phyloP scores from a whole-genome alignment of 2,113 vertebrate species.

The Mormyrus iriodes region DNA sequence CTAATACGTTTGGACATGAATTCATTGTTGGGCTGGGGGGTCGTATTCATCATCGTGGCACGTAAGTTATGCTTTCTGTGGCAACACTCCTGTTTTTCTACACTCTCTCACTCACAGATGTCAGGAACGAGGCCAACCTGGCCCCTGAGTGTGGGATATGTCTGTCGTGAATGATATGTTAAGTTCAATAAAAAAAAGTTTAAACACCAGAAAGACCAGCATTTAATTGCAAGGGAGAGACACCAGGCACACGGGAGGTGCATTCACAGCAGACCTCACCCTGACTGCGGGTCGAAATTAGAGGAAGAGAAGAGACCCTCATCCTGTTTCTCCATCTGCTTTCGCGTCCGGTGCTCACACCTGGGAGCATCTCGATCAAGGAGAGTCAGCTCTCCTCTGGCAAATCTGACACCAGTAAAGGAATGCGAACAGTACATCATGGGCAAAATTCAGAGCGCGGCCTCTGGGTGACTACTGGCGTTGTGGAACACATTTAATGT shows the following conservation, averaged over 20 bases:
- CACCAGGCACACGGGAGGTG: background rate
- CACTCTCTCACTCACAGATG: background rate
- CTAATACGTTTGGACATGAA: background rate
- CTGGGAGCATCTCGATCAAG: background rate
- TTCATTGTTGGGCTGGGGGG: background rate
- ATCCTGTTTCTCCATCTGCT: background rate
- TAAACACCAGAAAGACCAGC: background rate
- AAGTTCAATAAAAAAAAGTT: background rate
- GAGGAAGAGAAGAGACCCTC: background rate
- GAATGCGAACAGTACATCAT: background rate
- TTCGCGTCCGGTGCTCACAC: background rate
- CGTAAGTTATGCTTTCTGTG: background rate
- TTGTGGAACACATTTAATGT: background rate
- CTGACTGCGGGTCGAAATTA: background rate
- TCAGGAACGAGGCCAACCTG: background rate
- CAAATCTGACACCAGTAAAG: background rate
- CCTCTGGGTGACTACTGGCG: background rate
- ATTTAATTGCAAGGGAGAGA: background rate
- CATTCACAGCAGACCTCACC: background rate
- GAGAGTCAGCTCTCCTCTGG: background rate
- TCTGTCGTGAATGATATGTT: conserved; percentile 16
- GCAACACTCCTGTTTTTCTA: background rate
- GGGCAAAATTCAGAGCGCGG: background rate
- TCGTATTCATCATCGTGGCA: background rate
- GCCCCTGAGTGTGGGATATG: conserved; percentile 20